Conservation (phyloP, 2,888 invertebrate species). For the Pandemis cinnamomeana region DNA sequence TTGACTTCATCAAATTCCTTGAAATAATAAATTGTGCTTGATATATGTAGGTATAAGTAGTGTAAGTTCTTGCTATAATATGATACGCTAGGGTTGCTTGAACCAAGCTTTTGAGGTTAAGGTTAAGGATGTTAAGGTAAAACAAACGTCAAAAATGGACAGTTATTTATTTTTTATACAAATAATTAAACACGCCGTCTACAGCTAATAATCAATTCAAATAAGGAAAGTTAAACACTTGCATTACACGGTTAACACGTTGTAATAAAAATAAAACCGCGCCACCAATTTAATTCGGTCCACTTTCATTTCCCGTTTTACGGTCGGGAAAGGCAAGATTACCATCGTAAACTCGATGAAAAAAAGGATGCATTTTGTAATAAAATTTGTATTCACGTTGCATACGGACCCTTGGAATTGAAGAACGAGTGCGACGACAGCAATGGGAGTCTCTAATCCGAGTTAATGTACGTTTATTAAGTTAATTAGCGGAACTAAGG, state of each 20-base stretch:
- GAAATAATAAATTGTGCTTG: too few relatives aligned
- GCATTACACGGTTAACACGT: slow-evolving; percentile 41
- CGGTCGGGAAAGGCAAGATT: slow-evolving; percentile 69
- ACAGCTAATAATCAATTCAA: neutral
- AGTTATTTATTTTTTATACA: neutral
- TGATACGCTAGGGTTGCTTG: too few relatives aligned
- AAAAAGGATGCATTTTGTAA: slow-evolving; percentile 63
- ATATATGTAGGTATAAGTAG: too few relatives aligned
- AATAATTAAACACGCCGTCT: neutral
- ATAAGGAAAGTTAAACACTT: slow-evolving; percentile 12
- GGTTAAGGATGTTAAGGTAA: too few relatives aligned
- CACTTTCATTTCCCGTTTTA: slow-evolving; percentile 63
- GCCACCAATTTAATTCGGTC: slow-evolving; percentile 64
- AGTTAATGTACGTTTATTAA: slow-evolving; percentile 30
- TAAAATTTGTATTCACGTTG: slow-evolving; percentile 66
- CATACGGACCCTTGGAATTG: slow-evolving; percentile 55
- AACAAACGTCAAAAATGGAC: neutral
- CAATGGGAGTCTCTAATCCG: slow-evolving; percentile 49
- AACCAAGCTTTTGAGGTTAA: too few relatives aligned
- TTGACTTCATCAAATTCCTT: too few relatives aligned
- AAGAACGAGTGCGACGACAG: slow-evolving; percentile 59
- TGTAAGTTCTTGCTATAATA: too few relatives aligned
- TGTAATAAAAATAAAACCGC: slow-evolving; percentile 48
- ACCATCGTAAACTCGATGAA: slow-evolving; percentile 70
- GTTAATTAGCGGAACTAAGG: slow-evolving; percentile 18